Evolutionary conservation across 2,888 invertebrate species (phyloP).

Genomic region (Masnerella sp.): DNA sequence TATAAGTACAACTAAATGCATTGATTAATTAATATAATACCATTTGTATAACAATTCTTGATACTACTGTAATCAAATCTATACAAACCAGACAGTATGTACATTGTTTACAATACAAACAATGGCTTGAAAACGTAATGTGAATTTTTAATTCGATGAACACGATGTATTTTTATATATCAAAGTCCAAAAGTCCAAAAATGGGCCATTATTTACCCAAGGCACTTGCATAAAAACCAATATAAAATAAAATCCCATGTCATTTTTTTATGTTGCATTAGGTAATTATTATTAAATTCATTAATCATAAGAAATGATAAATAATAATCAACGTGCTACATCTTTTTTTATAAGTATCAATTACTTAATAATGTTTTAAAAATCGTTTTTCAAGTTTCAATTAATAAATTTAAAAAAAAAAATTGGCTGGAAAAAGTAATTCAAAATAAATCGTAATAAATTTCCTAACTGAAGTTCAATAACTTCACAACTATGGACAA

Average conservation of each 20-base stretch:
- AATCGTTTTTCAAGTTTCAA: too few relatives aligned
- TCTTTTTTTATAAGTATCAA: too few relatives aligned
- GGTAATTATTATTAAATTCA: too few relatives aligned
- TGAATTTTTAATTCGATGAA: background rate
- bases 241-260: too few relatives aligned
- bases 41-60: slow-evolving; percentile 9
- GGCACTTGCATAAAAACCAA: too few relatives aligned
- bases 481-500: slow-evolving; percentile 28
- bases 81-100: slow-evolving; percentile 31
- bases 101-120: slow-evolving; percentile 30
- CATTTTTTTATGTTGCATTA: too few relatives aligned
- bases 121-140: background rate
- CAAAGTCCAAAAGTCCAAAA: slow-evolving; percentile 19
- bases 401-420: too few relatives aligned
- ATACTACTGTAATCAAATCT: slow-evolving; percentile 28
- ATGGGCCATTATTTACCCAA: too few relatives aligned
- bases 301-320: too few relatives aligned
- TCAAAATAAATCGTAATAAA: slow-evolving; percentile 1
- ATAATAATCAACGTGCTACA: too few relatives aligned
- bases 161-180: slow-evolving; percentile 11
- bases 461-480: slow-evolving; percentile 4
- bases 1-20: slow-evolving; percentile 54
- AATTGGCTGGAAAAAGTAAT: background rate
- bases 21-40: slow-evolving; percentile 22
- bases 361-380: too few relatives aligned